These are phyloP conservation scores for Trichosurus vulpecula DNA, from an alignment of 2,797 vertebrate species.

Conservation along the genomic window DNA sequence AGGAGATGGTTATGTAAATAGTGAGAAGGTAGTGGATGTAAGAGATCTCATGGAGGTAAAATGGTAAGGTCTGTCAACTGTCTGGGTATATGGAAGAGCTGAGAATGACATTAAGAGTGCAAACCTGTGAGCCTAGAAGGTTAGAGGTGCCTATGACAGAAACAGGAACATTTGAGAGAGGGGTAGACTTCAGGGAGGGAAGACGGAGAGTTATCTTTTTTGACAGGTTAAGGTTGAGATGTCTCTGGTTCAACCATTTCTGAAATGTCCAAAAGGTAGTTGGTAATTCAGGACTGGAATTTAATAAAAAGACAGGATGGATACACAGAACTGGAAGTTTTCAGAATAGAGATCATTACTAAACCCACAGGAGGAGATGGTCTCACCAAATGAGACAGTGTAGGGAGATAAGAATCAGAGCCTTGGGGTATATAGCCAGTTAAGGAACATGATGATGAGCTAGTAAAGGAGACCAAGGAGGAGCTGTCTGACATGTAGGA, in stretches of 20 bases:
- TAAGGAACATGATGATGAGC: neutral
- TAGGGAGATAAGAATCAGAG: neutral
- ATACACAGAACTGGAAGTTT: neutral
- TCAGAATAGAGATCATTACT: neutral
- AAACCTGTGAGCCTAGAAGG: neutral
- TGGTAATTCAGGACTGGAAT: neutral
- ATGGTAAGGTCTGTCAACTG: neutral
- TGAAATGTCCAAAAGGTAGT: neutral
- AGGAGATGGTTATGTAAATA: neutral
- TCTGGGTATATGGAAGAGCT: neutral
- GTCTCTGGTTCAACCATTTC: neutral
- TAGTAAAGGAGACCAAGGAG: neutral
- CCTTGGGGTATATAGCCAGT: neutral
- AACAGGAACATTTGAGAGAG: neutral
- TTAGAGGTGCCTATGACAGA: neutral
- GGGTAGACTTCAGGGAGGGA: neutral
- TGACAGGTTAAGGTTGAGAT: neutral
- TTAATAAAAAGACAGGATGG: neutral
- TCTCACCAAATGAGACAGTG: neutral
- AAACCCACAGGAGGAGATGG: neutral
- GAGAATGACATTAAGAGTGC: neutral
- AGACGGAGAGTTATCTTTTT: neutral
- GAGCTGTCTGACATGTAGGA: neutral
- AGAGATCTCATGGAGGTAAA: neutral
- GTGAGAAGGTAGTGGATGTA: neutral